Evolutionary conservation across 2,888 invertebrate species (phyloP).

Genomic region (Folsomia manolachei): DNA sequence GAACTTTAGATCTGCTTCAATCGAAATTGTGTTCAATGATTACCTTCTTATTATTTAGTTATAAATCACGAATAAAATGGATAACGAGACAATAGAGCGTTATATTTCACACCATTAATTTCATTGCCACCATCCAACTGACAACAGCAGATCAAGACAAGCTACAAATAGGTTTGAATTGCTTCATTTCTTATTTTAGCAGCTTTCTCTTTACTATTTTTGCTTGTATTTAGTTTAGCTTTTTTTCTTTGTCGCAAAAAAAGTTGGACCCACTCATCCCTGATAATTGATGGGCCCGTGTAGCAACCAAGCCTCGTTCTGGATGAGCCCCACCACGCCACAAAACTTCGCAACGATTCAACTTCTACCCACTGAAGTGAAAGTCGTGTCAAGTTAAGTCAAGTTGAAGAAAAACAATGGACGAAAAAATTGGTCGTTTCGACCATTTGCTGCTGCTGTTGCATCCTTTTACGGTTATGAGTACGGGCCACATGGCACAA

Average conservation of each 20-base stretch:
- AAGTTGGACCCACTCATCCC: background rate
- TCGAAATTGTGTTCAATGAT: too few species aligned
- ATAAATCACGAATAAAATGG: background rate
- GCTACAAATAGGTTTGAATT: background rate
- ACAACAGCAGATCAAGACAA: background rate
- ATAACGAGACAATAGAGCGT: background rate
- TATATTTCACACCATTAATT: background rate
- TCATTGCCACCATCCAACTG: background rate
- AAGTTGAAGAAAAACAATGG: background rate
- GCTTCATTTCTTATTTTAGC: background rate
- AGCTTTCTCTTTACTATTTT: slow-evolving; percentile 1
- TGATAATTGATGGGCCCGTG: background rate
- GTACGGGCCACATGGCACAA: background rate
- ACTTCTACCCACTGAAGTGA: background rate
- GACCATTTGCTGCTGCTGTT: background rate
- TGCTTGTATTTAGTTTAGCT: background rate
- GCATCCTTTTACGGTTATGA: background rate
- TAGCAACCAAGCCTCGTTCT: too few species aligned
- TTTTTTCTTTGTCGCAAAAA: too few species aligned
- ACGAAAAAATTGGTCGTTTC: background rate
- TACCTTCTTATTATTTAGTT: too few species aligned
- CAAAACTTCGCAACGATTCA: background rate
- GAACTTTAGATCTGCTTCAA: too few species aligned
- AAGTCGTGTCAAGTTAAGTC: background rate
- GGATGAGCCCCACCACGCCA: background rate